Evolutionary conservation across 2,888 invertebrate species (phyloP), one percentile per base, ranked within the genome.

Genomic region (Lycocerus yunnanus): DNA sequence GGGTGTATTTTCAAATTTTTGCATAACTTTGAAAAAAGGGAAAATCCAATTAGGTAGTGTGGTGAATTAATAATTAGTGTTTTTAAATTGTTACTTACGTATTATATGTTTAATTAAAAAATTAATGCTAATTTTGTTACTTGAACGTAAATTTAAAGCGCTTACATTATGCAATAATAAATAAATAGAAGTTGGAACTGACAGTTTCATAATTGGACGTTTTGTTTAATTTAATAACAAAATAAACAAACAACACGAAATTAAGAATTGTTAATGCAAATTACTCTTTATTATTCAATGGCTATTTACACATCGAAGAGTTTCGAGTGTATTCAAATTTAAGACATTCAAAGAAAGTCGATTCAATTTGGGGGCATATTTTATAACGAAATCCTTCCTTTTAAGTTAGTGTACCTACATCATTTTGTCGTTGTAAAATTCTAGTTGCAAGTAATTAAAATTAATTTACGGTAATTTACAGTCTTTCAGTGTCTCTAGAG

Each of bases 151-250:
- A 43, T 43, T 43, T 43, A 43, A n/a, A n/a, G n/a, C 43, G 43
- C 43, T 43, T 43, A 43, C 43, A 43, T 43, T 43, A 43, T 43
- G 43, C 13, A 43, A 43, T 43, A 3, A 43, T 8, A 43, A 43
- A 43, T n/a, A 43, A 43, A 43, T 43, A 43, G n/a, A 13, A 43
- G 4, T 43, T 43, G 43, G n/a, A 66, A 14, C 67, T 60, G 15
- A 21, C 21, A 68, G 24, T 68, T 68, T 20, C 21, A 60, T 68
- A 68, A 68, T 60, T 60, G 60, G 13, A 68, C 59, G 58, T 15
- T 21, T 59, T 14, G 18, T 69, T 63, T 69, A 63, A 69, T 69
- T 63, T 27, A 69, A 69, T 63, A 43, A 67, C 20, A 63, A 69
- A 61, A 63, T 60, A 69, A 60, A 43, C 69, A 24, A n/a, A 43